Evolutionary conservation across 2,797 vertebrate species (phyloP).

Genomic region (Pitangus sulphuratus): DNA sequence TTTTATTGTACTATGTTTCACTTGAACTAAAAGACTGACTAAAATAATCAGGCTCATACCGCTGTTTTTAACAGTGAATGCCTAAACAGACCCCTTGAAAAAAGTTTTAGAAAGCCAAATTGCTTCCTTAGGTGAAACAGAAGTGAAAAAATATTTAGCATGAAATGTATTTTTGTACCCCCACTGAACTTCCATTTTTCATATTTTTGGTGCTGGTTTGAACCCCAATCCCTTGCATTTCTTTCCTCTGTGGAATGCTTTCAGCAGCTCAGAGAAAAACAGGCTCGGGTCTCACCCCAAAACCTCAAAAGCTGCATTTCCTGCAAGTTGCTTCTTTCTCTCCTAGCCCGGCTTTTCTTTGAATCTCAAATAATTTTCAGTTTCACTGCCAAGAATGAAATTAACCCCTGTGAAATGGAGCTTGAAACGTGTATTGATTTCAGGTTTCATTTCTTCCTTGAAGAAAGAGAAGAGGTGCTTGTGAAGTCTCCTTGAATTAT

Average conservation of each 20-base stretch:
- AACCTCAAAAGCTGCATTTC: neutral
- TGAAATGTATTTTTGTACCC: neutral
- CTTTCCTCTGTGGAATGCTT: neutral
- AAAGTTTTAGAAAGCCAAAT: neutral
- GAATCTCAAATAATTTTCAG: neutral
- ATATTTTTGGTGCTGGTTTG: neutral
- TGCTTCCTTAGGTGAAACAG: neutral
- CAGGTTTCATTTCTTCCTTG: neutral
- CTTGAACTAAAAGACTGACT: neutral
- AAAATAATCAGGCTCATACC: neutral
- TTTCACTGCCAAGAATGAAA: neutral
- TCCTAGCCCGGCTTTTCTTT: neutral
- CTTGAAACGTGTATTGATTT: neutral
- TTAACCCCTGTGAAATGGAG: neutral
- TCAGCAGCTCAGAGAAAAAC: neutral
- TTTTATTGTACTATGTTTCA: neutral
- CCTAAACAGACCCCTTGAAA: neutral
- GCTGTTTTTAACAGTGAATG: neutral
- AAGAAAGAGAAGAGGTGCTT: neutral
- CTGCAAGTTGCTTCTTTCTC: neutral
- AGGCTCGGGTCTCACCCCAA: neutral
- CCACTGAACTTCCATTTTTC: neutral
- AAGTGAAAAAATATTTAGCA: neutral
- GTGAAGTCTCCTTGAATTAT: neutral
- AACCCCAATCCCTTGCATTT: neutral